A percentile compares a stretch with the other conserved stretches of the same genome.
phyloP scores from a whole-genome alignment of 2,797 vertebrate species.

The Acipenser oxyrinchus region DNA sequence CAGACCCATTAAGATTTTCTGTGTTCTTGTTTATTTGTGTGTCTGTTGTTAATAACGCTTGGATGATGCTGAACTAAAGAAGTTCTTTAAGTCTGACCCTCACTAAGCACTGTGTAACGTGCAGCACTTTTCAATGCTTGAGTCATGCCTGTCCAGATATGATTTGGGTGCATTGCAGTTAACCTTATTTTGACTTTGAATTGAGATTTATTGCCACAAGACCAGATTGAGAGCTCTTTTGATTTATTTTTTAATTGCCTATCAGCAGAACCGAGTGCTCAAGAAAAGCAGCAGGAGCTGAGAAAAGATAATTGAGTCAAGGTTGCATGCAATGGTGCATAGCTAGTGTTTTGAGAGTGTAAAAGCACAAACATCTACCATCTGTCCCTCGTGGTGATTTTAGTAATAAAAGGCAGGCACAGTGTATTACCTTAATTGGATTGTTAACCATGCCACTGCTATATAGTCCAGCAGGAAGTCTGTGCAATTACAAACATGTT shows the following conservation, averaged over 20 bases:
- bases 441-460: constrained; percentile 30
- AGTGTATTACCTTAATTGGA: constrained; percentile 22
- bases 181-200: constrained; percentile 64
- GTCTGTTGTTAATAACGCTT: too few relatives aligned
- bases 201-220: constrained; percentile 48
- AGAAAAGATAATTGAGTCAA: constrained; percentile 47
- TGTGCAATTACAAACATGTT: constrained; percentile 16
- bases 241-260: constrained; percentile 53
- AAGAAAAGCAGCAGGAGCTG: constrained; percentile 38
- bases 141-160: constrained; percentile 34
- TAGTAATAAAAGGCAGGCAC: constrained; percentile 34
- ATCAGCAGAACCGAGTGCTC: constrained; percentile 37
- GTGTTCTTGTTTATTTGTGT: too few relatives aligned
- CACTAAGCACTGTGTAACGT: too few relatives aligned
- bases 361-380: constrained; percentile 16
- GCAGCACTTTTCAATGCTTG: constrained; percentile 13
- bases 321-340: constrained; percentile 40
- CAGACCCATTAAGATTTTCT: too few relatives aligned
- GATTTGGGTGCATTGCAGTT: constrained; percentile 25
- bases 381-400: constrained; percentile 13
- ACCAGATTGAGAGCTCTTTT: constrained; percentile 44
- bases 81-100: too few relatives aligned
- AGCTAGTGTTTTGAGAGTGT: constrained; percentile 32
- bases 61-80: too few relatives aligned
- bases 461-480: constrained; percentile 32